Base-by-base conservation (phyloP, 2,113 vertebrate genomes). In the Aplodontia rufa region DNA sequence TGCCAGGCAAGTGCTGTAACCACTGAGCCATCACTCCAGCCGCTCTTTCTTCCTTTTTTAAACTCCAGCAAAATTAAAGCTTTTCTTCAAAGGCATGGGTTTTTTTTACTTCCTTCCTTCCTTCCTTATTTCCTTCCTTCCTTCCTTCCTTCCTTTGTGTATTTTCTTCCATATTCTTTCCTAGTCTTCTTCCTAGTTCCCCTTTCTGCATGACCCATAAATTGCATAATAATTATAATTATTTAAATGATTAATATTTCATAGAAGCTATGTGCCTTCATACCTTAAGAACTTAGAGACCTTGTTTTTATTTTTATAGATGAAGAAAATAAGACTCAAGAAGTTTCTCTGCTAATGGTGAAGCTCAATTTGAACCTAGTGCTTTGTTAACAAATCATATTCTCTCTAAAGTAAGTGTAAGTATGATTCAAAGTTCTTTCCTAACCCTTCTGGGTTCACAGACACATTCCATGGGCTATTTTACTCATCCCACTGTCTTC, bases 351-450 rank as follows among this genome's bases (percentile, higher is more conserved):
- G 0, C 62, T 81, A 85, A 22, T 40, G 28, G 35, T 1, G 92
- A 92, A 96, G 37, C 42, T 95, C 55, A 69, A 83, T 86, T 91
- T 66, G 60, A 62, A 93, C 40, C 47, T 51, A 76, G 28, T 74
- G 22, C 60, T 96, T 69, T 92, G 62, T 37, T 90, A 86, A 28
- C n/a, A 91, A 49, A 86, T 45, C 60, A 87, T 47, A 81, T 69
- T 81, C 55, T 80, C 40, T 68, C 30, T 53, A 62, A 75, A 90
- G 14, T 84, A 81, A 76, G 42, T 64, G 2, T 37, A 35, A 37
- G 17, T 37, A 2, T 83, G 53, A 51, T 58, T 82, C 45, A 75
- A 30, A 90, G 22, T 83, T 87, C 58, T 40, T 55, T 40, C 40
- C 66, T 47, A 76, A 53, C 24, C 24, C 45, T 53, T 86, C 22